Evolutionary conservation across 2,113 vertebrate species (phyloP).

Genomic region (Nymphicus hollandicus): DNA sequence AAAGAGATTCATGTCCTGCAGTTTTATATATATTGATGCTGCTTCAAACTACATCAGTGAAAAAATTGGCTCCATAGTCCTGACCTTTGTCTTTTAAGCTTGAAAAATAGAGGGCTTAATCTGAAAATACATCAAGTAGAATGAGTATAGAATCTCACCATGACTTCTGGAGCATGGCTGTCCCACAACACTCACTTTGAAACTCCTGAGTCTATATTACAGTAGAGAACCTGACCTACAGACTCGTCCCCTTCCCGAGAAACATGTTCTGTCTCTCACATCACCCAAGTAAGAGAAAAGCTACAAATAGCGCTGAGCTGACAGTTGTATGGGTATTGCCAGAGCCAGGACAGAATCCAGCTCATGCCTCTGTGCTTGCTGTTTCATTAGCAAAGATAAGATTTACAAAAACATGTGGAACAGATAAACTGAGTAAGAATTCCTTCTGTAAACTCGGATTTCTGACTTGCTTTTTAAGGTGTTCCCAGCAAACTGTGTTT

Average conservation of each 20-base stretch:
- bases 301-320: not conserved
- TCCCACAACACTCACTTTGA: not conserved
- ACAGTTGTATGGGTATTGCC: not conserved
- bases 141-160: not conserved
- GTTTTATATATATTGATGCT: not conserved
- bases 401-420: not conserved
- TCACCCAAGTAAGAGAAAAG: not conserved
- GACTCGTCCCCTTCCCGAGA: not conserved
- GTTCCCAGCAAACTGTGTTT: not conserved
- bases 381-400: constrained; percentile 27
- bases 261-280: not conserved
- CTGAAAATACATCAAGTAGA: not conserved
- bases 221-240: not conserved
- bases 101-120: not conserved
- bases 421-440: constrained; percentile 39
- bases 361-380: not conserved
- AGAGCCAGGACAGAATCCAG: constrained; percentile 46
- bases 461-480: constrained; percentile 29
- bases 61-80: not conserved
- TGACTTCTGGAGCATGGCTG: not conserved
- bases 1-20: not conserved
- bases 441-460: constrained; percentile 39
- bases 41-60: not conserved
- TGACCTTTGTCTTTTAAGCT: not conserved
- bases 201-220: not conserved